These are phyloP conservation scores for Podocnemis expansa DNA, from an alignment of 2,113 vertebrate species.

Conservation along the genomic window DNA sequence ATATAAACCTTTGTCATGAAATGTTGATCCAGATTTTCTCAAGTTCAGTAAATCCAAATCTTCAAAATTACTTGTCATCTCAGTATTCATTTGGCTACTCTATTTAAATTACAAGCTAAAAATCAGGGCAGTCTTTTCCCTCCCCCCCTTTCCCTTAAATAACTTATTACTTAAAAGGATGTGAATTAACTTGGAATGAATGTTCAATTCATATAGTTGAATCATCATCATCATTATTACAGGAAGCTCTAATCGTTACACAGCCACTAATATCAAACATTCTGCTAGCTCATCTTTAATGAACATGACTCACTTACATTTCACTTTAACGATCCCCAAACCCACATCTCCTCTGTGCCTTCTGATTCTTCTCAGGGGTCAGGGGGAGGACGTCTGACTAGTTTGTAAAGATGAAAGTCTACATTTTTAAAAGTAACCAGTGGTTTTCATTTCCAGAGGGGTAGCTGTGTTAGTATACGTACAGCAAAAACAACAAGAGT, in stretches of 20 bases:
- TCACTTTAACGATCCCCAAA: conserved; percentile 69
- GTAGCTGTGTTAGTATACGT: too few relatives aligned
- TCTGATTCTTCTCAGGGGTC: neutral
- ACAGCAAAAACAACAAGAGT: too few relatives aligned
- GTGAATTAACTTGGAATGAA: conserved; percentile 80
- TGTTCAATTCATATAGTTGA: conserved; percentile 80
- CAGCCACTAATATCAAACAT: conserved; percentile 72
- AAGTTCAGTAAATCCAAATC: neutral
- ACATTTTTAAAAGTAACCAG: neutral
- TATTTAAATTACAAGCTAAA: conserved; percentile 66
- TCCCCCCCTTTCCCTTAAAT: conserved; percentile 48
- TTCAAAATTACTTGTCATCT: neutral
- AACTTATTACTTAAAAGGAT: conserved; percentile 79
- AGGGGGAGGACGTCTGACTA: conserved; percentile 22
- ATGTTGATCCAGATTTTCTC: neutral
- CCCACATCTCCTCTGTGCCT: conserved; percentile 5
- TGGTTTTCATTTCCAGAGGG: too few relatives aligned
- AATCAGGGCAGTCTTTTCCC: neutral
- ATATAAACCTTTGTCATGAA: neutral
- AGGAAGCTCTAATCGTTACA: conserved; percentile 77
- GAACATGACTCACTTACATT: conserved; percentile 74
- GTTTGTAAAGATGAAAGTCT: neutral
- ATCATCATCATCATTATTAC: conserved; percentile 77
- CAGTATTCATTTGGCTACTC: conserved; percentile 38
- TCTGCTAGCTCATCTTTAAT: conserved; percentile 75